Evolutionary conservation across 2,888 invertebrate species (phyloP).

Genomic region (Rhagium mordax): DNA sequence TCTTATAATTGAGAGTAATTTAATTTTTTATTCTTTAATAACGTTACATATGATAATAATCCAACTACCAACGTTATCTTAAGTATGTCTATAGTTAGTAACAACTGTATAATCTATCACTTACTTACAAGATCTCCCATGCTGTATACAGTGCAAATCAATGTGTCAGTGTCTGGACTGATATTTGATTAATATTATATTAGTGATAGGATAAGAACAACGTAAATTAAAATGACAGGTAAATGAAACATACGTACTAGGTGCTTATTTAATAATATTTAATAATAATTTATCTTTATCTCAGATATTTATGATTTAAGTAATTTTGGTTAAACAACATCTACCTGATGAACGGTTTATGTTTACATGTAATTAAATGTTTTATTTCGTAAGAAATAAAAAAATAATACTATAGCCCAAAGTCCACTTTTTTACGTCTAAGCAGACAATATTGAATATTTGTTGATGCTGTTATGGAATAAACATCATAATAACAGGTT

Average conservation of each 20-base stretch:
- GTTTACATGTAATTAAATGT: too few relatives aligned
- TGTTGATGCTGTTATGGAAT: too few relatives aligned
- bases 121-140: conserved; percentile 11
- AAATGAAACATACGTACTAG: too few relatives aligned
- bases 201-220: background rate
- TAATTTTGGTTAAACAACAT: too few relatives aligned
- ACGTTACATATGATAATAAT: conserved; percentile 5
- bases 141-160: conserved; percentile 11
- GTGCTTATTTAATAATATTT: too few relatives aligned
- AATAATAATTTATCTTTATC: too few relatives aligned
- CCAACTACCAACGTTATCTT: conserved; percentile 2
- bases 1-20: background rate
- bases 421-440: too few relatives aligned
- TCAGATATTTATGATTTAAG: background rate
- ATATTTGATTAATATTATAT: background rate
- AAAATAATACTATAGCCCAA: too few relatives aligned
- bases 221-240: conserved; percentile 15
- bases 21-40: background rate
- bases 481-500: too few relatives aligned
- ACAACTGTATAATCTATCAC: conserved; percentile 10
- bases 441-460: too few relatives aligned
- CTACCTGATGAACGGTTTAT: too few relatives aligned
- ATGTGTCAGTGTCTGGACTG: background rate
- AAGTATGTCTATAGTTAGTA: conserved; percentile 15
- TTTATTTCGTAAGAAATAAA: too few relatives aligned